phyloP scores from a whole-genome alignment of 2,797 vertebrate genomes.

The Gouania willdenowi region DNA sequence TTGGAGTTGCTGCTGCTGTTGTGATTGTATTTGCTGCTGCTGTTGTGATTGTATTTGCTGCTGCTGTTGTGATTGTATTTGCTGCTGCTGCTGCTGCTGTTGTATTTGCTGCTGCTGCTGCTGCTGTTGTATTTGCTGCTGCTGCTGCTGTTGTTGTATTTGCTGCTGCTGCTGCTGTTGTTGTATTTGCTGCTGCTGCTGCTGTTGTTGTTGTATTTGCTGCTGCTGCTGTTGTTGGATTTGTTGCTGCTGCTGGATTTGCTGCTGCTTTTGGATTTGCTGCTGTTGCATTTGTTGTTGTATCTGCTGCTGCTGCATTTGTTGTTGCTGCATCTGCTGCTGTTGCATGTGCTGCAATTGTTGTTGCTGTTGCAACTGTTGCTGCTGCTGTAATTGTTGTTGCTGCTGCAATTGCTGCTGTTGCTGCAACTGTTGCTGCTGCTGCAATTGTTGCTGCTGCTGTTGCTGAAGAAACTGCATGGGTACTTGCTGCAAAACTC shows the following conservation, averaged over 20 bases:
- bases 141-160: constrained; percentile 66
- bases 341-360: constrained; percentile 65
- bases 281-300: constrained; percentile 47
- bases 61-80: constrained; percentile 68
- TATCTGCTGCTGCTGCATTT: constrained; percentile 60
- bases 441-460: constrained; percentile 48
- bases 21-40: constrained; percentile 49
- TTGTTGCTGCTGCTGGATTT: constrained; percentile 40
- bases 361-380: constrained; percentile 69
- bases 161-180: constrained; percentile 72
- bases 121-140: constrained; percentile 66
- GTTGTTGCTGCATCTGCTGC: constrained; percentile 53
- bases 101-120: constrained; percentile 69
- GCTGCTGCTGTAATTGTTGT: constrained; percentile 63
- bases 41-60: constrained; percentile 40
- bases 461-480: constrained; percentile 88
- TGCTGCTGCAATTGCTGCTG: constrained; percentile 71
- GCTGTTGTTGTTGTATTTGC: constrained; percentile 64
- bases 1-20: constrained; percentile 53
- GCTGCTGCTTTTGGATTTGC: constrained; percentile 56
- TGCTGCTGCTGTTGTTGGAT: constrained; percentile 56
- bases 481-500: constrained; percentile 90
- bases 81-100: constrained; percentile 51
- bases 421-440: constrained; percentile 42
- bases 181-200: constrained; percentile 67